Evolutionary conservation across 2,113 vertebrate species (phyloP).

Genomic region (Corythaixoides concolor): DNA sequence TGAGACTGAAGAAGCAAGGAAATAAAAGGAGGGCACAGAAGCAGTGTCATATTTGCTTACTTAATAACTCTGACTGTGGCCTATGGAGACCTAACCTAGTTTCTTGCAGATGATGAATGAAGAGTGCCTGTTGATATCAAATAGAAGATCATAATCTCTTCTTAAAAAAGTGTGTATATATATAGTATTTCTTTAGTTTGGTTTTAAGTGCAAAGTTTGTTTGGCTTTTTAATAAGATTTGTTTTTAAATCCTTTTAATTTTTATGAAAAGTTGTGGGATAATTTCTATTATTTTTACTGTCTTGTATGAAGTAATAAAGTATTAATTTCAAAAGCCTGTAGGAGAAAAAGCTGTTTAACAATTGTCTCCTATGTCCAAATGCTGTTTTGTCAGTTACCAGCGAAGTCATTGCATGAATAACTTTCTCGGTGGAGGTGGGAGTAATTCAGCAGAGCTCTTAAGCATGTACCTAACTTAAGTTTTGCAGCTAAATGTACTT

Average conservation of each 20-base stretch:
- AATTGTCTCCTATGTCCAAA: neutral
- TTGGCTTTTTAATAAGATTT: conserved; percentile 39
- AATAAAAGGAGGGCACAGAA: conserved; percentile 74
- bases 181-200: neutral
- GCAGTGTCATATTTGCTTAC: conserved; percentile 59
- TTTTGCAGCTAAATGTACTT: neutral
- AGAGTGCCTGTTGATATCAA: conserved; percentile 56
- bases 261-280: conserved; percentile 29
- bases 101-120: conserved; percentile 65
- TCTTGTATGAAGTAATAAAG: conserved; percentile 60
- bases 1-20: conserved; percentile 85
- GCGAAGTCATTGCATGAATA: neutral
- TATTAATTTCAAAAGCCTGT: conserved; percentile 33
- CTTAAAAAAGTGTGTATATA: neutral
- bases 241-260: conserved; percentile 20
- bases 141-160: conserved; percentile 36
- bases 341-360: neutral
- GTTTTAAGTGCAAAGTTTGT: conserved; percentile 39
- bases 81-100: conserved; percentile 66
- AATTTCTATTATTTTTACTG: conserved; percentile 55
- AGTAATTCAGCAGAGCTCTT: neutral
- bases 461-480: neutral
- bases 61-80: conserved; percentile 63
- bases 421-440: neutral
- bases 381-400: neutral